phyloP scores from a whole-genome alignment of 2,797 vertebrate species.

The Erpetoichthys calabaricus region DNA sequence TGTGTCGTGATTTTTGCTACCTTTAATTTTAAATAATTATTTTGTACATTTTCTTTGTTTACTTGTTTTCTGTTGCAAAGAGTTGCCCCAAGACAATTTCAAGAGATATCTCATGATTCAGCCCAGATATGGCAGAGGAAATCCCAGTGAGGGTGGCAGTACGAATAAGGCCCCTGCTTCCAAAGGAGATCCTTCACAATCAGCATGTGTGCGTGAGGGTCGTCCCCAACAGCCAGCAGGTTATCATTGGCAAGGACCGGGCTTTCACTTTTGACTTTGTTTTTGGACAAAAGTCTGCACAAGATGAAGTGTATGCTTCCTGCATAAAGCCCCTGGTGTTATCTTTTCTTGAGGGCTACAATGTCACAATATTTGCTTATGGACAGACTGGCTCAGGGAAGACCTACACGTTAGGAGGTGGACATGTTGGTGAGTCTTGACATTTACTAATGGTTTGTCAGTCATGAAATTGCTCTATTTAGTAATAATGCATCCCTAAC shows the following conservation, averaged over 20 bases:
- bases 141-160: conserved; percentile 71
- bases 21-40: too few relatives aligned
- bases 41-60: too few relatives aligned
- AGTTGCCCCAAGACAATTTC: too few relatives aligned
- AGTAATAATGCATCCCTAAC: too few relatives aligned
- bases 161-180: conserved; percentile 72
- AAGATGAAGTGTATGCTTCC: conserved; percentile 63
- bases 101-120: too few relatives aligned
- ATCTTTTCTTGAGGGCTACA: conserved; percentile 66
- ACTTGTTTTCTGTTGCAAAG: too few relatives aligned
- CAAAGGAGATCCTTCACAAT: conserved; percentile 64
- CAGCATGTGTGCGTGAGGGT: conserved; percentile 64
- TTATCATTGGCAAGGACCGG: conserved; percentile 60
- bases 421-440: conserved; percentile 48
- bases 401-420: conserved; percentile 71
- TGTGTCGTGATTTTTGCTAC: too few relatives aligned
- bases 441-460: too few relatives aligned
- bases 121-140: conserved; percentile 30
- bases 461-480: too few relatives aligned
- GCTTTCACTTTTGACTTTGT: conserved; percentile 74
- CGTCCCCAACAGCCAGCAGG: conserved; percentile 52
- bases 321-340: conserved; percentile 67
- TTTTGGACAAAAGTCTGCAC: conserved; percentile 62
- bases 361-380: conserved; percentile 78
- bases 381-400: conserved; percentile 87